A percentile compares a stretch with the other conserved stretches of the same genome.
These are phyloP conservation scores for Nyleta sp. DNA, from an alignment of 2,888 invertebrate genomes.

Conservation along the genomic window DNA sequence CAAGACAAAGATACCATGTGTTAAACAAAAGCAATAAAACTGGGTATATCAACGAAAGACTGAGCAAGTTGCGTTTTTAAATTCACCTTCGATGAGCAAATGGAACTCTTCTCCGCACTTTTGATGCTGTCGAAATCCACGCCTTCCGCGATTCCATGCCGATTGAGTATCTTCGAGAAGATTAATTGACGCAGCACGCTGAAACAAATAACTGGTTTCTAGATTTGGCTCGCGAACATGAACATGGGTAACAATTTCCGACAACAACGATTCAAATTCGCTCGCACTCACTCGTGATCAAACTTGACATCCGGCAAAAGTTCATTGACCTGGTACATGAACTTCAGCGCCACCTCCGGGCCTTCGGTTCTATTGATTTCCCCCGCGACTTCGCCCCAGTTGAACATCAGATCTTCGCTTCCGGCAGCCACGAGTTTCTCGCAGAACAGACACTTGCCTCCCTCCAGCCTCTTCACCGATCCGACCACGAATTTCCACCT, in stretches of 20 bases:
- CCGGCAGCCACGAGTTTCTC: slow-evolving; percentile 80
- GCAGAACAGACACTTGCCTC: slow-evolving; percentile 86
- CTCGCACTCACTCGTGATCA: slow-evolving; percentile 84
- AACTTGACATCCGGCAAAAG: slow-evolving; percentile 85
- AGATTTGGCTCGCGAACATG: too few species aligned
- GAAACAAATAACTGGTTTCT: slow-evolving; percentile 52
- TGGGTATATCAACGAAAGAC: too few species aligned
- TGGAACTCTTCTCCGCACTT: slow-evolving; percentile 72
- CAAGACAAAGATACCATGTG: too few species aligned
- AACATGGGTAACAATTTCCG: too few species aligned
- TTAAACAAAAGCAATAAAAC: too few species aligned
- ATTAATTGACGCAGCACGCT: slow-evolving; percentile 78
- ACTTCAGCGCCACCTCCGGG: slow-evolving; percentile 84
- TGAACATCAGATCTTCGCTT: slow-evolving; percentile 79
- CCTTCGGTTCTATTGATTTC: slow-evolving; percentile 86
- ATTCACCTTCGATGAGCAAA: slow-evolving; percentile 79
- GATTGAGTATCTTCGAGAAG: slow-evolving; percentile 77
- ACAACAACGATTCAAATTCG: neutral
- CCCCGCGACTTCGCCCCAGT: slow-evolving; percentile 86
- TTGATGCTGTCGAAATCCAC: slow-evolving; percentile 72
- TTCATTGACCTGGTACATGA: slow-evolving; percentile 84
- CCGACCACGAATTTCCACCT: slow-evolving; percentile 85
- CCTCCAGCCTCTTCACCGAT: slow-evolving; percentile 84
- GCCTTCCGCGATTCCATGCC: slow-evolving; percentile 73
- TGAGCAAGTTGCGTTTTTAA: too few species aligned